Evolutionary conservation across 1,140 invertebrate species (phyloP), one percentile per base, ranked within the genome.

Genomic region (Pantala flavescens): DNA sequence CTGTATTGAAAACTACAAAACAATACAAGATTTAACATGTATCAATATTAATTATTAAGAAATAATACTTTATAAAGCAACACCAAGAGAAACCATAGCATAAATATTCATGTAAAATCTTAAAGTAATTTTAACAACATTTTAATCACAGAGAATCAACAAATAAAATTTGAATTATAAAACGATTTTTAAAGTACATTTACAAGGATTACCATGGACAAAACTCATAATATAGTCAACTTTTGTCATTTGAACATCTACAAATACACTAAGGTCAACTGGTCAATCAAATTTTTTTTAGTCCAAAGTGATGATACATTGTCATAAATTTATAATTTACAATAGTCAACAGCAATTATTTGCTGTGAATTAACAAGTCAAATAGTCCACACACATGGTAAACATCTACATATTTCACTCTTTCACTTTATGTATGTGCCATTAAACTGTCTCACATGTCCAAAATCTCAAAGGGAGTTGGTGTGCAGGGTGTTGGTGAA

Each of bases 31-130:
- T 63, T 19, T 63, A 63, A 63, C 49, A 63, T 63, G 49, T 19
- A 63, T 63, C 12, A 63, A 19, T 63, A 63, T 63, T 63, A 19
- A 63, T 5, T 36, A n/a, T 36, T 63, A 21, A 3, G 16, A 63
- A 63, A 63, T 63, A 63, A 63, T 63, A 63, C 49, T 63, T 63
- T 14, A 63, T 63, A 63, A 63, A 63, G 49, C 49, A 63, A 63
- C 49, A 63, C 49, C 49, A 63, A 63, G n/a, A 63, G 14, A 63
- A 63, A 63, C 49, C 49, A 63, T 21, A 63, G n/a, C 49, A 63
- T 63, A 63, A 63, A 63, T 63, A 63, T 63, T 63, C n/a, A 63
- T 63, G 49, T 21, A 16, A 63, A 63, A 16, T 63, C n/a, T 63
- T 19, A 63, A 63, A 63, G 12, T 16, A 63, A 63, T 63, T 19